These are phyloP conservation scores for Drosophila bifasciata DNA, from an alignment of 1,140 invertebrate genomes.

Conservation along the genomic window DNA sequence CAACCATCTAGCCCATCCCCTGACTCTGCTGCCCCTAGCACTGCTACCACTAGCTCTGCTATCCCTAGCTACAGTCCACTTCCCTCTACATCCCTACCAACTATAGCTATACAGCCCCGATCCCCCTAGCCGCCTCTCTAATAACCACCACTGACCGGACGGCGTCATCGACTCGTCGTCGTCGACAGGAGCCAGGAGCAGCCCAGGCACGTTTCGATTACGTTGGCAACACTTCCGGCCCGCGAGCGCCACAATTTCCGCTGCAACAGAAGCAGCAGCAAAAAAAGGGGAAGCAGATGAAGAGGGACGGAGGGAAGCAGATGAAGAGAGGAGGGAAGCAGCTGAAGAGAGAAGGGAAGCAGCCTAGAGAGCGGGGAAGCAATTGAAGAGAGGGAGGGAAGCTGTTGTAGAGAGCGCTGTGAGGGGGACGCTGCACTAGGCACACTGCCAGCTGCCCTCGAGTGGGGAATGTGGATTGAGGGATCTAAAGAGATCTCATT, in stretches of 20 bases:
- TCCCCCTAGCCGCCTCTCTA: neutral
- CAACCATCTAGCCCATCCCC: constrained; percentile 27
- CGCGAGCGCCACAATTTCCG: constrained; percentile 79
- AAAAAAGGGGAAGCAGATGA: constrained; percentile 18
- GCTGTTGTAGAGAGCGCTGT: too few species aligned
- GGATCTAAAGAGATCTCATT: constrained; percentile 4
- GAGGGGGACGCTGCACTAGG: constrained; percentile 48
- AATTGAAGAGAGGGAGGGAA: neutral
- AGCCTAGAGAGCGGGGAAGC: too few species aligned
- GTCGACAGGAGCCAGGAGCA: constrained; percentile 40
- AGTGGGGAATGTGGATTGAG: neutral
- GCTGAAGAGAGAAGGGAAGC: constrained; percentile 17
- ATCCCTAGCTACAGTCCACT: too few species aligned
- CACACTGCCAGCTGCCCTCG: constrained; percentile 60
- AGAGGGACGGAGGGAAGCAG: neutral
- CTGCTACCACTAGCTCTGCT: too few species aligned
- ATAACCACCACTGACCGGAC: constrained; percentile 36
- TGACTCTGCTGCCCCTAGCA: constrained; percentile 2
- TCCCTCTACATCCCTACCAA: too few species aligned
- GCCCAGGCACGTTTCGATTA: constrained; percentile 71
- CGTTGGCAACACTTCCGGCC: constrained; percentile 78
- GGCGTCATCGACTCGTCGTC: constrained; percentile 54
- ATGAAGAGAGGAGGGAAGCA: neutral
- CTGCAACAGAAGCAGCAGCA: constrained; percentile 25
- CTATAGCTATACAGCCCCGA: neutral